A percentile compares a stretch with the other conserved stretches of the same genome.
Conservation (phyloP, 2,113 vertebrate species). For the Zeus faber region DNA sequence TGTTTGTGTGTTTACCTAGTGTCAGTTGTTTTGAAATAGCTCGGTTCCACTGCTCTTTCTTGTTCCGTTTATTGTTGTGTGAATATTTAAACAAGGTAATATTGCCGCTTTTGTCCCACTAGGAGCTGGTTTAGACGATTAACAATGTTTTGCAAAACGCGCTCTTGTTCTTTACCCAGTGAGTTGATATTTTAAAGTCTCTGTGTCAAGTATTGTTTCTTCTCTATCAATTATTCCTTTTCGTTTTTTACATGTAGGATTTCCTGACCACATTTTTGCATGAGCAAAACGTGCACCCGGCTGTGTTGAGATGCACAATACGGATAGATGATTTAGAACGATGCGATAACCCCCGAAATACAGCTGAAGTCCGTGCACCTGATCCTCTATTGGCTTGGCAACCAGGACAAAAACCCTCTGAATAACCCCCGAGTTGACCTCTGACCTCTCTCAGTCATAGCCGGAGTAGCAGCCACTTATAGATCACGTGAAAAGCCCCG, state of each 20-base stretch:
- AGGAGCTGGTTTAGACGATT: slow-evolving; percentile 11
- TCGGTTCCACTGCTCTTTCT: too few species aligned
- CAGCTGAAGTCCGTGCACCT: slow-evolving; percentile 27
- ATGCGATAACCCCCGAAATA: neutral
- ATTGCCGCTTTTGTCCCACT: slow-evolving; percentile 8
- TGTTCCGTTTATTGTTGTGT: too few species aligned
- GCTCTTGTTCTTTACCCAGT: slow-evolving; percentile 8
- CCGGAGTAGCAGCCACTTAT: slow-evolving; percentile 26
- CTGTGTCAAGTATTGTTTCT: too few species aligned
- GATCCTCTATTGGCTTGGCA: slow-evolving; percentile 47
- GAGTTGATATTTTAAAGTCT: slow-evolving; percentile 49
- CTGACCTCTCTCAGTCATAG: slow-evolving; percentile 28
- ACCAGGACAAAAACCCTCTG: slow-evolving; percentile 16
- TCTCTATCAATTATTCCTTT: too few species aligned
- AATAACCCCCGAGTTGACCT: slow-evolving; percentile 42
- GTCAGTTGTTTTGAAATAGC: too few species aligned
- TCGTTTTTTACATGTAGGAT: too few species aligned
- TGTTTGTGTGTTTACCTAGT: too few species aligned
- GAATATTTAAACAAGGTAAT: too few species aligned
- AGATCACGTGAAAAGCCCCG: neutral
- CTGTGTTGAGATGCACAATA: too few species aligned
- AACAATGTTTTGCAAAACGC: slow-evolving; percentile 40
- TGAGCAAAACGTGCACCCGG: too few species aligned
- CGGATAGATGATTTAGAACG: too few species aligned
- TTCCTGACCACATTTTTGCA: too few species aligned